Evolutionary conservation across 2,113 vertebrate genomes (phyloP), one percentile per base, ranked within the genome.

Genomic region (Bathybates hornii): DNA sequence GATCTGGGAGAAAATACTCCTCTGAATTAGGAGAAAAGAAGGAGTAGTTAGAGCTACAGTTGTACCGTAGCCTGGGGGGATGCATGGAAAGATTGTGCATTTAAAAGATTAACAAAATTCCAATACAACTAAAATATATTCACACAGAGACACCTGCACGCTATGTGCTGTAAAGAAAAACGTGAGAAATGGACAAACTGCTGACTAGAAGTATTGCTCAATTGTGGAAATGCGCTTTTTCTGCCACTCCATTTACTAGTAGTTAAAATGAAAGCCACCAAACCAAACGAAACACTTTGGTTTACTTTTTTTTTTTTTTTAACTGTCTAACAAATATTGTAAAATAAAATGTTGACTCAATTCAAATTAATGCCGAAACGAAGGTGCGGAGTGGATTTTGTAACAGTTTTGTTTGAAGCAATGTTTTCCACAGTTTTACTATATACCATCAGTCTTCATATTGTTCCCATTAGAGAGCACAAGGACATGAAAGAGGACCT

Each of bases 381-480:
- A 78, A 52, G 48, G 54, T 14, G 36, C 11, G 27, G 54, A 89
- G 63, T 78, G 43, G 38, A 82, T 81, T 27, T 13, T 13, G 36
- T 73, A 9, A 6, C 68, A 66, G 63, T 86, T 87, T 45, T 94
- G 94, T 96, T 96, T 94, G 94, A 96, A 95, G 93, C 95, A 94
- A 95, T 94, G 96, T 95, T 96, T 96, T 95, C 96, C 95, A 94
- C 96, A 96, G 96, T 94, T 97, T 97, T 96, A 96, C 97, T 96
- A 96, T 97, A 96, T 97, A 96, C 97, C 97, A 97, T 98, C 97
- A 98, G 96, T 95, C 97, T 90, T 97, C 97, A 98, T 97, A 96
- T 96, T 98, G 97, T 98, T 98, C 97, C 97, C 96, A 98, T 98
- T 98, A 98, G 96, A 96, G 97, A 96, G 96, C 96, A 97, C 94